Evolutionary conservation across 2,113 vertebrate species (phyloP).

Genomic region (Anoplopoma fimbria): DNA sequence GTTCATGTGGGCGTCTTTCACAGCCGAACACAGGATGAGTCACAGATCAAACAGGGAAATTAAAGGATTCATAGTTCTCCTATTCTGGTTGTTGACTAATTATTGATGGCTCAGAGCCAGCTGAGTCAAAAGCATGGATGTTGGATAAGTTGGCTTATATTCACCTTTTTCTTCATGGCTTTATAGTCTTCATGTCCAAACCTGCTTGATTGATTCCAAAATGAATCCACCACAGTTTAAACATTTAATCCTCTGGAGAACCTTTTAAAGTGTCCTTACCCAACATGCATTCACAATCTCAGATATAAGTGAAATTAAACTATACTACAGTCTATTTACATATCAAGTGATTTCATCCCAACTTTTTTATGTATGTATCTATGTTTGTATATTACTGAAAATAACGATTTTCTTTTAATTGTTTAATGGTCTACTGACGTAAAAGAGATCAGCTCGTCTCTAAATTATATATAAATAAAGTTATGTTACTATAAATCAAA

Average conservation of each 20-base stretch:
- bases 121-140: neutral
- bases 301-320: too few species aligned
- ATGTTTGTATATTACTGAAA: too few species aligned
- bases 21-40: constrained; percentile 27
- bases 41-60: constrained; percentile 4
- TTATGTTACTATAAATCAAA: too few species aligned
- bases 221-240: neutral
- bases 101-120: neutral
- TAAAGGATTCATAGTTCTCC: neutral
- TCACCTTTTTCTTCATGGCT: neutral
- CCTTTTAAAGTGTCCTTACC: neutral
- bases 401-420: too few species aligned
- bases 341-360: too few species aligned
- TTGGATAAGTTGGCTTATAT: neutral
- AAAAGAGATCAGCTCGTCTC: too few species aligned
- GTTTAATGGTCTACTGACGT: too few species aligned
- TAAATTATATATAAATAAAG: too few species aligned
- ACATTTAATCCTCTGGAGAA: neutral
- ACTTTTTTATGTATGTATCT: too few species aligned
- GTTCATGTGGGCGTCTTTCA: constrained; percentile 7
- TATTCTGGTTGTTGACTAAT: neutral
- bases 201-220: neutral
- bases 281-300: too few species aligned
- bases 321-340: too few species aligned
- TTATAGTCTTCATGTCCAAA: neutral